Evolutionary conservation across 2,113 vertebrate genomes (phyloP).

Genomic region (Coracopsis vasa): DNA sequence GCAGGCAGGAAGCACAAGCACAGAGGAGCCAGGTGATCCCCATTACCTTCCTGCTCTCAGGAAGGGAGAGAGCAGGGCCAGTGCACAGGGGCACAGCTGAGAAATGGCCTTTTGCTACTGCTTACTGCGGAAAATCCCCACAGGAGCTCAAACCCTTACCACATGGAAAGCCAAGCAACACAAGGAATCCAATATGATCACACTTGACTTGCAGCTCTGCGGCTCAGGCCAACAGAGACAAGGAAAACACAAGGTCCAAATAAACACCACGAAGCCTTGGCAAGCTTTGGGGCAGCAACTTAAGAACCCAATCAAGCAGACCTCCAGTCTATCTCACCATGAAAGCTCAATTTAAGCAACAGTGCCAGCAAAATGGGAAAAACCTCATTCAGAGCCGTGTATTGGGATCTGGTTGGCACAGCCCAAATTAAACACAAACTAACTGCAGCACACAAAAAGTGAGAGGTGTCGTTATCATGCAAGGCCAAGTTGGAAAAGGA

Average conservation of each 20-base stretch:
- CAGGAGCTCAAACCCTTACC: background rate
- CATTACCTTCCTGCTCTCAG: background rate
- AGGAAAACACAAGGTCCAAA: background rate
- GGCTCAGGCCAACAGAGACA: background rate
- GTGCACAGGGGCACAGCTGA: background rate
- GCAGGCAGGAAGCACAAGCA: background rate
- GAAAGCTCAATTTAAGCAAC: background rate
- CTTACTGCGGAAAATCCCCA: background rate
- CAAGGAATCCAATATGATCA: background rate
- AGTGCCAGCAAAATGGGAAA: background rate
- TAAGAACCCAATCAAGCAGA: background rate
- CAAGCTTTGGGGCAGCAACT: background rate
- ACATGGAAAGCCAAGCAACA: background rate
- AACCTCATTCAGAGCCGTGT: background rate
- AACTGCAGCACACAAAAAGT: background rate
- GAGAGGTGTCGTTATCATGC: background rate
- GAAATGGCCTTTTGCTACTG: background rate
- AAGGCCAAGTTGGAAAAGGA: background rate
- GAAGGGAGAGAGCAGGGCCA: background rate
- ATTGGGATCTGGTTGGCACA: background rate
- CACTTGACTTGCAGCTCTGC: background rate
- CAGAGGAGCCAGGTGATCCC: accelerated
- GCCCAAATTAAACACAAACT: background rate
- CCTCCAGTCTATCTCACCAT: background rate
- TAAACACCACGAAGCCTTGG: background rate